Evolutionary conservation across 2,797 vertebrate species (phyloP).

Genomic region (Kryptopterus vitreolus): DNA sequence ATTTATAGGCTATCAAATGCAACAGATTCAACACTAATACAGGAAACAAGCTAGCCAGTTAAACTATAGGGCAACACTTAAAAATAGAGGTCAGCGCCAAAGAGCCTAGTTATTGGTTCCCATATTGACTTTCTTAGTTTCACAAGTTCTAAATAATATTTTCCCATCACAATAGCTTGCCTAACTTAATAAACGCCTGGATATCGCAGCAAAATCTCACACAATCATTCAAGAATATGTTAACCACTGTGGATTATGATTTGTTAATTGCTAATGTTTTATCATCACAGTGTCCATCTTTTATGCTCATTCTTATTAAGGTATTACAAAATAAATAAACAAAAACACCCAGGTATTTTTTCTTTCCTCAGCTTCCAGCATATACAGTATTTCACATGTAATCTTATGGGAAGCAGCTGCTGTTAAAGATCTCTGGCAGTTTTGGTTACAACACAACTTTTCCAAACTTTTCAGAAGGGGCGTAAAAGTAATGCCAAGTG

Average conservation of each 20-base stretch:
- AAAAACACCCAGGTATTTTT: neutral
- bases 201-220: neutral
- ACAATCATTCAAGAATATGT: neutral
- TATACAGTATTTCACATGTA: neutral
- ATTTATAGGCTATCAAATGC: no score
- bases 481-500: neutral
- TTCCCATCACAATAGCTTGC: neutral
- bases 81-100: no score
- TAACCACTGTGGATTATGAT: neutral
- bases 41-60: no score
- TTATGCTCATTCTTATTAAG: neutral
- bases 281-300: neutral
- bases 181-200: neutral
- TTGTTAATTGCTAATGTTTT: neutral
- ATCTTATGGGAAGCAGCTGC: neutral
- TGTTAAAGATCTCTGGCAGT: neutral
- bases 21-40: no score
- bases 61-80: no score
- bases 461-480: neutral
- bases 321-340: neutral
- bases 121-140: no score
- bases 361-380: neutral
- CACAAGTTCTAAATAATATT: no score
- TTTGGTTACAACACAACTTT: neutral
- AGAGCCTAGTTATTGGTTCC: no score